phyloP scores from a whole-genome alignment of 2,888 invertebrate genomes.

The Tachystola acroxantha region DNA sequence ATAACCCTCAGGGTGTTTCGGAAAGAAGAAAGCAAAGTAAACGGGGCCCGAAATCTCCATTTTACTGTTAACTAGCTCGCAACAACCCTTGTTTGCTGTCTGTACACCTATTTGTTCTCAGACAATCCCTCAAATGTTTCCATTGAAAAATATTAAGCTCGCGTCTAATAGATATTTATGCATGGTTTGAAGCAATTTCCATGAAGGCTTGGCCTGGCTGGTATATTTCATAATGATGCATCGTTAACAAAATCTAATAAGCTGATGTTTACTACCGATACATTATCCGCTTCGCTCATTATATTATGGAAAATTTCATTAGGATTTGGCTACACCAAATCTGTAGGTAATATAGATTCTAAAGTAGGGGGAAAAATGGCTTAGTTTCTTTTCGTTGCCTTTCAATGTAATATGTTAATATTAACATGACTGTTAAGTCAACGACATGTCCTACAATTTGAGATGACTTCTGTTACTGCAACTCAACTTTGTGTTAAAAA shows the following conservation, averaged over 20 bases:
- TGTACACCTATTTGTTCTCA: constrained; percentile 31
- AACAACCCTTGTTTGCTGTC: constrained; percentile 66
- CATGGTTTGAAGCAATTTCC: constrained; percentile 65
- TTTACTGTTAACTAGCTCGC: constrained; percentile 44
- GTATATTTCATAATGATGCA: constrained; percentile 44
- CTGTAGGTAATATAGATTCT: too few species aligned
- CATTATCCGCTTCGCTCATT: constrained; percentile 40
- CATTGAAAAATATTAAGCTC: constrained; percentile 73
- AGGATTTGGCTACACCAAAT: background rate
- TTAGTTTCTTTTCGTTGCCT: too few species aligned
- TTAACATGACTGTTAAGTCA: too few species aligned
- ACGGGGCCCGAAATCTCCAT: constrained; percentile 37
- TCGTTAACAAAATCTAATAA: constrained; percentile 56
- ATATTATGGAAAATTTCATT: background rate
- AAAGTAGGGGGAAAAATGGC: too few species aligned
- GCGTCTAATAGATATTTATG: constrained; percentile 75
- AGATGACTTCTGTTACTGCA: too few species aligned
- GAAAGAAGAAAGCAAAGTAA: constrained; percentile 31
- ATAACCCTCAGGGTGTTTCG: constrained; percentile 16
- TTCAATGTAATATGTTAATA: too few species aligned
- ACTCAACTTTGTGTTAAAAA: too few species aligned
- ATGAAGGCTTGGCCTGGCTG: constrained; percentile 40
- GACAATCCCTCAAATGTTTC: constrained; percentile 46
- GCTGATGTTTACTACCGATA: constrained; percentile 56
- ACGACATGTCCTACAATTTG: too few species aligned